Evolutionary conservation across 2,113 vertebrate genomes (phyloP).

Genomic region (Carlito syrichta): DNA sequence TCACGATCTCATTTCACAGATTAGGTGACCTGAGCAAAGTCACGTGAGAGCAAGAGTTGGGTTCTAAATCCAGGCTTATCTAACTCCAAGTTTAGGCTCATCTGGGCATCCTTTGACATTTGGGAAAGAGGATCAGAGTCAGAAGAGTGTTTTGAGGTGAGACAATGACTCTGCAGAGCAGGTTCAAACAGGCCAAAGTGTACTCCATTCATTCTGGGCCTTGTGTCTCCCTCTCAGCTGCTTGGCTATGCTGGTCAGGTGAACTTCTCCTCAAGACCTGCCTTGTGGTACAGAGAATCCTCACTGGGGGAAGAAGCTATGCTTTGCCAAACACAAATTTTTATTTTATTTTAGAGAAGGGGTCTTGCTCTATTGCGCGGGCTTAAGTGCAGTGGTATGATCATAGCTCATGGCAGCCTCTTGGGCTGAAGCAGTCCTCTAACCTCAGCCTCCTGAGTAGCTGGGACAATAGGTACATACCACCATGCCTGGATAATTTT

Average conservation of each 20-base stretch:
- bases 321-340: not conserved
- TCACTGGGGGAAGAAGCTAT: too few species aligned
- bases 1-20: not conserved
- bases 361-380: too few species aligned
- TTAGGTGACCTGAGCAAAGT: rapidly evolving
- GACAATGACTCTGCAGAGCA: too few species aligned
- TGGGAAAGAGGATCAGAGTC: not conserved
- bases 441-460: too few species aligned
- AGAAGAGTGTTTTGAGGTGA: not conserved
- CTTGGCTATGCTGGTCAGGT: not conserved
- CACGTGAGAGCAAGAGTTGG: not conserved
- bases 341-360: too few species aligned
- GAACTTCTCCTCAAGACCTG: not conserved
- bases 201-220: too few species aligned
- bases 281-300: not conserved
- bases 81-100: not conserved
- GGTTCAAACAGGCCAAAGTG: not conserved
- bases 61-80: not conserved
- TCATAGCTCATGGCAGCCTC: too few species aligned
- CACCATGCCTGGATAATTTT: too few species aligned
- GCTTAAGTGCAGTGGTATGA: too few species aligned
- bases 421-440: too few species aligned
- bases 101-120: not conserved
- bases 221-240: not conserved
- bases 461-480: too few species aligned